A percentile compares a stretch with the other conserved stretches of the same genome.
phyloP scores from a whole-genome alignment of 2,113 vertebrate species.

The Prochilodus magdalenae region DNA sequence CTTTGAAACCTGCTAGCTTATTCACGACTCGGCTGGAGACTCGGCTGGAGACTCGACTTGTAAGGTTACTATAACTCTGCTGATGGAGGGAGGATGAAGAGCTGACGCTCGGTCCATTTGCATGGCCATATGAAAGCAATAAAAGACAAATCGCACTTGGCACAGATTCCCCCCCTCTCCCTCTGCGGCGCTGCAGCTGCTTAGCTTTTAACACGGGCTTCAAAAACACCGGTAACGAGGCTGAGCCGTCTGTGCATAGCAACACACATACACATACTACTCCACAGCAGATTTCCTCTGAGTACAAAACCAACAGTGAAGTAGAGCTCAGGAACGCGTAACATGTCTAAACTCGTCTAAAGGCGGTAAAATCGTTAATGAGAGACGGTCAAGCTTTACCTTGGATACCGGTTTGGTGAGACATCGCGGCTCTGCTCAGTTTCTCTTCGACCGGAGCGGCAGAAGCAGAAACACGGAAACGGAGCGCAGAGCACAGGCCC shows the following conservation, averaged over 20 bases:
- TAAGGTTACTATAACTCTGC: background rate
- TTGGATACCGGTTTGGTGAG: constrained; percentile 89
- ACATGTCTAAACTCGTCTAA: too few relatives aligned
- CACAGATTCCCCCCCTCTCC: constrained; percentile 24
- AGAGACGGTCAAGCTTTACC: constrained; percentile 67
- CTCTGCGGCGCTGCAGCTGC: constrained; percentile 5
- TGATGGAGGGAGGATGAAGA: background rate
- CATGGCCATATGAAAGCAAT: constrained; percentile 43
- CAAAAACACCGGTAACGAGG: background rate
- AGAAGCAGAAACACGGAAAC: constrained; percentile 52
- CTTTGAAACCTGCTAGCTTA: constrained; percentile 45
- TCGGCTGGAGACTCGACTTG: background rate
- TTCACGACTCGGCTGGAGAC: background rate
- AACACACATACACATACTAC: background rate
- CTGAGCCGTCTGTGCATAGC: background rate
- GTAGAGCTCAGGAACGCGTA: background rate
- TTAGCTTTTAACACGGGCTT: constrained; percentile 25
- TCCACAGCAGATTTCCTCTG: background rate
- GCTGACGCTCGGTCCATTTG: constrained; percentile 17
- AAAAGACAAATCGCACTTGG: constrained; percentile 35
- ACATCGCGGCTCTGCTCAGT: constrained; percentile 71
- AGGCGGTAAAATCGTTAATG: too few relatives aligned
- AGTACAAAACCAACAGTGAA: background rate
- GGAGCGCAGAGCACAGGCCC: constrained; percentile 26
- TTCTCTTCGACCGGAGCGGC: constrained; percentile 26